Evolutionary conservation across 1,140 invertebrate genomes (phyloP).

Genomic region (Lepidurus couesii): DNA sequence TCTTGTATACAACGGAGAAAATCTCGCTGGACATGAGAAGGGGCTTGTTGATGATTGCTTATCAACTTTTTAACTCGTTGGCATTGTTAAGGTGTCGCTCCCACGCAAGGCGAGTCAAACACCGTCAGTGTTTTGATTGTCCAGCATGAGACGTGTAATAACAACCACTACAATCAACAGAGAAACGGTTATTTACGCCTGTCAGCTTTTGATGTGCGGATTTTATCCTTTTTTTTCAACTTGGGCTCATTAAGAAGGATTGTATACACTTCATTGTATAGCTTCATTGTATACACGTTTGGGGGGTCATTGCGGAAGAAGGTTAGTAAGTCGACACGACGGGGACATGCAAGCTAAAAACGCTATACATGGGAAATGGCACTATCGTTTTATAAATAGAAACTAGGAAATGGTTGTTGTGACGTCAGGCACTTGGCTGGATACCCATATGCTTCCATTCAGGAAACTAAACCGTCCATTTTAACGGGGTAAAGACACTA

Average conservation of each 20-base stretch:
- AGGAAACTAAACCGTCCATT: too few relatives aligned
- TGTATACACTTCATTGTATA: neutral
- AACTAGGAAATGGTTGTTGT: too few relatives aligned
- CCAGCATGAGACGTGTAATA: neutral
- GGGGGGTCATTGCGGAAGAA: too few relatives aligned
- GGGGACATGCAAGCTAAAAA: too few relatives aligned
- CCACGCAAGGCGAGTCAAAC: neutral
- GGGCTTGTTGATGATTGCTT: neutral
- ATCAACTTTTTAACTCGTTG: neutral
- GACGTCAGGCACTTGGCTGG: too few relatives aligned
- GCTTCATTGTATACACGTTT: too few relatives aligned
- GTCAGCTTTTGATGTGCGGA: neutral
- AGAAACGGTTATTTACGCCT: neutral
- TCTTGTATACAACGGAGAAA: neutral
- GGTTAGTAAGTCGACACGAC: too few relatives aligned
- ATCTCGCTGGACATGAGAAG: neutral
- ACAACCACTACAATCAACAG: neutral
- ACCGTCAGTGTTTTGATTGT: neutral
- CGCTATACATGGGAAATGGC: too few relatives aligned
- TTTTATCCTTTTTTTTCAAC: neutral
- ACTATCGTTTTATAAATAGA: too few relatives aligned
- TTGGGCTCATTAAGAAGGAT: neutral
- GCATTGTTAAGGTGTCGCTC: neutral
- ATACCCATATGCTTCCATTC: too few relatives aligned
- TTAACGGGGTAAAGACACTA: too few relatives aligned